Conservation (phyloP, 2,797 vertebrate species). For the Pteropus rufus region DNA sequence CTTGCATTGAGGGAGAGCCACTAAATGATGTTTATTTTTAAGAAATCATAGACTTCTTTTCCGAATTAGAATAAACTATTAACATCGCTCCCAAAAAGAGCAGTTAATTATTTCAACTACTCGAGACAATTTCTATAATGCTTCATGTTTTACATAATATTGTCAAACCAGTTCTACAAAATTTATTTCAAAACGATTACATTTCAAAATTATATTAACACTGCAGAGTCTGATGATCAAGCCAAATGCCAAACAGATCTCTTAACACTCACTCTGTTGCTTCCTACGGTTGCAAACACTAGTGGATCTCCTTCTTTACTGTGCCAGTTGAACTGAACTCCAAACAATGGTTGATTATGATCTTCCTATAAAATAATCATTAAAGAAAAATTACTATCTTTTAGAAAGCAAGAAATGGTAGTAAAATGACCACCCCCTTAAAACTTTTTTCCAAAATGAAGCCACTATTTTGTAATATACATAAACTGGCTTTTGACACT, state of each 20-base stretch:
- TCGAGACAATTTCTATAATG: background rate
- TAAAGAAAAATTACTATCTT: constrained; percentile 28
- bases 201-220: background rate
- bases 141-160: background rate
- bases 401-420: background rate
- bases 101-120: background rate
- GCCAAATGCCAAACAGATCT: background rate
- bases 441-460: background rate
- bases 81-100: background rate
- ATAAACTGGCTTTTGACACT: background rate
- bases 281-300: constrained; percentile 98
- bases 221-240: background rate
- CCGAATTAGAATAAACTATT: background rate
- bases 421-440: background rate
- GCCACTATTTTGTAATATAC: background rate
- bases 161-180: background rate
- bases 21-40: background rate
- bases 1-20: background rate
- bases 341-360: constrained; percentile 97
- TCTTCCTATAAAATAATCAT: constrained; percentile 89
- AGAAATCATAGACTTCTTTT: background rate
- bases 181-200: constrained; percentile 36
- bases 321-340: constrained; percentile 99
- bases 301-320: constrained; percentile 98
- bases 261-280: constrained; percentile 91